phyloP scores from a whole-genome alignment of 2,113 vertebrate species.

The Pleuronectes platessa region DNA sequence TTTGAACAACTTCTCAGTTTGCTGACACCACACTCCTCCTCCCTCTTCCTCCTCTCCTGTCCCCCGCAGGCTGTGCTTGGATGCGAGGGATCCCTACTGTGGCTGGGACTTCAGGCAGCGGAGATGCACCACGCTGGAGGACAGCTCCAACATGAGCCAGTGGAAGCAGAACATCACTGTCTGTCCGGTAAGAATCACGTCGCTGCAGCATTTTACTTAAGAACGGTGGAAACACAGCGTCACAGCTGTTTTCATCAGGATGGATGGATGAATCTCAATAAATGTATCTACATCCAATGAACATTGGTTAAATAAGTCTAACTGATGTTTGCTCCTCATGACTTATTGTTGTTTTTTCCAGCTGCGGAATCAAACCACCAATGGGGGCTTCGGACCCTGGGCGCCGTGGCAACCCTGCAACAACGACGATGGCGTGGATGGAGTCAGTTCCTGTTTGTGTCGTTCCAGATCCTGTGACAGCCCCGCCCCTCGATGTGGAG shows the following conservation, averaged over 20 bases:
- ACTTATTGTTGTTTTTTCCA: slow-evolving; percentile 56
- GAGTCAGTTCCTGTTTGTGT: slow-evolving; percentile 90
- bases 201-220: neutral
- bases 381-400: slow-evolving; percentile 91
- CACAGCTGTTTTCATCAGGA: neutral
- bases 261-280: too few relatives aligned
- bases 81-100: slow-evolving; percentile 95
- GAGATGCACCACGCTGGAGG: slow-evolving; percentile 93
- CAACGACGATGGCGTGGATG: slow-evolving; percentile 90
- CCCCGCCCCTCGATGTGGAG: slow-evolving; percentile 91
- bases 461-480: slow-evolving; percentile 91
- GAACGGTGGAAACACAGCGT: neutral
- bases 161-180: slow-evolving; percentile 97
- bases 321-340: neutral
- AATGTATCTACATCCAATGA: too few relatives aligned
- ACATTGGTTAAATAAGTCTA: neutral
- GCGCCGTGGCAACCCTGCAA: slow-evolving; percentile 93
- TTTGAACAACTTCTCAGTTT: neutral
- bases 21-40: neutral
- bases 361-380: slow-evolving; percentile 91
- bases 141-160: slow-evolving; percentile 98
- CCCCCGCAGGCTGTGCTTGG: slow-evolving; percentile 89
- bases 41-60: neutral
- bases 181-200: slow-evolving; percentile 88
- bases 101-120: slow-evolving; percentile 96